These are phyloP conservation scores for Apus apus DNA, from an alignment of 2,113 vertebrate species.

Conservation along the genomic window DNA sequence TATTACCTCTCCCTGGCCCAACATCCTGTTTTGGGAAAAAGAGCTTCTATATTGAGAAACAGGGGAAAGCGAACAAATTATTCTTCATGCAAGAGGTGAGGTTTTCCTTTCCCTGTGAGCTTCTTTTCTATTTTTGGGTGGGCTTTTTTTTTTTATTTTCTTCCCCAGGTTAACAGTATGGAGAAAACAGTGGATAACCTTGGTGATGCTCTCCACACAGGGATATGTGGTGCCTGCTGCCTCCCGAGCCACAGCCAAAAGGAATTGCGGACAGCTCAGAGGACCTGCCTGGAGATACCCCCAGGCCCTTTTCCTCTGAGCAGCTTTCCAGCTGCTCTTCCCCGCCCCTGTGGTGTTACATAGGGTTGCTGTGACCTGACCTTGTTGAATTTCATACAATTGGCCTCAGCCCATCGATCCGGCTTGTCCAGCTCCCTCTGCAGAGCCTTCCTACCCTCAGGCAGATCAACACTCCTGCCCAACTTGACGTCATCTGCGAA, in stretches of 20 bases:
- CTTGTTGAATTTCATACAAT: no score
- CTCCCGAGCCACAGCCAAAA: no score
- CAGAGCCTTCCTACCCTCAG: no score
- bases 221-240: background rate
- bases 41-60: background rate
- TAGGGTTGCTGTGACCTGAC: no score
- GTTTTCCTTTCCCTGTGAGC: background rate
- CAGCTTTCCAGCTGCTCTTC: no score
- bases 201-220: background rate
- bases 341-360: no score
- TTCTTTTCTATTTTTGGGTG: background rate
- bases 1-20: constrained; percentile 21
- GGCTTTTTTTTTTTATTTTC: background rate
- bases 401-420: no score
- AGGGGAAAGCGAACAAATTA: background rate
- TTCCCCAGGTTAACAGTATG: background rate
- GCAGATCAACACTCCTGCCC: no score
- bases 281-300: background rate
- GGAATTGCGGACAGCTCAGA: background rate
- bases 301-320: no score
- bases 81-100: background rate
- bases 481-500: no score
- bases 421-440: no score
- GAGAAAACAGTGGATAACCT: fast-evolving
- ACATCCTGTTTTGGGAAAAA: constrained; percentile 44